Conservation (phyloP, 2,113 vertebrate species). For the Rhynchopsitta pachyrhyncha region DNA sequence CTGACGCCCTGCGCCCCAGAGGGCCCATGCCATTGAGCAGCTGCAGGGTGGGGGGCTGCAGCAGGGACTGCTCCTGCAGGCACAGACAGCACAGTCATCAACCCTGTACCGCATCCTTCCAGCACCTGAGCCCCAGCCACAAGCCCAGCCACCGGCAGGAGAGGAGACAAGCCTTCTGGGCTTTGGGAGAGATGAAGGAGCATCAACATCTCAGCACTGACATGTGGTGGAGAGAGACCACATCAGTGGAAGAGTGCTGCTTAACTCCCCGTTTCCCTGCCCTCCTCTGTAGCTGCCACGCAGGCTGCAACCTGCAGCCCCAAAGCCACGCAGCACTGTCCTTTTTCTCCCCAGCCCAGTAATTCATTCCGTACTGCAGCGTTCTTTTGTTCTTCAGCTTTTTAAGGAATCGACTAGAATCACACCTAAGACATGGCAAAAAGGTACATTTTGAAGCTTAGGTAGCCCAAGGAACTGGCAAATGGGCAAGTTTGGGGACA, state of each 20-base stretch:
- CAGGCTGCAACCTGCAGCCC: neutral
- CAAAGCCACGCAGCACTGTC: neutral
- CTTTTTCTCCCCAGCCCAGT: neutral
- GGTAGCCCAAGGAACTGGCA: neutral
- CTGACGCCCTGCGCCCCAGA: slow-evolving; percentile 93
- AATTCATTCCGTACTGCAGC: neutral
- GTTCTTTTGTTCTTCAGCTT: neutral
- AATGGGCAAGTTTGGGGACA: neutral
- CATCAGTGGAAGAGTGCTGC: fast-evolving
- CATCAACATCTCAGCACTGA: fast-evolving
- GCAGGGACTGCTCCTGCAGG: slow-evolving; percentile 90
- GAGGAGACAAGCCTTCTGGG: neutral
- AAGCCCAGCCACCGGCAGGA: neutral
- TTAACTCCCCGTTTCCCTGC: neutral
- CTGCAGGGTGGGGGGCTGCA: slow-evolving; percentile 96
- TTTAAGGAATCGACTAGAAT: neutral
- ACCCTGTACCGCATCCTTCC: fast-evolving
- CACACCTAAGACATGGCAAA: neutral
- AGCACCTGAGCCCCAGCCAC: neutral
- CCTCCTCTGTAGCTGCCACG: neutral
- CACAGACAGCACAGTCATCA: neutral
- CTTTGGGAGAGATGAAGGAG: neutral
- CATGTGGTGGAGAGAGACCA: neutral
- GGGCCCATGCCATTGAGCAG: slow-evolving; percentile 98
- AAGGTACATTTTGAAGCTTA: neutral